Conservation (phyloP, 1,140 invertebrate species). For the Lepidurus couesii region DNA sequence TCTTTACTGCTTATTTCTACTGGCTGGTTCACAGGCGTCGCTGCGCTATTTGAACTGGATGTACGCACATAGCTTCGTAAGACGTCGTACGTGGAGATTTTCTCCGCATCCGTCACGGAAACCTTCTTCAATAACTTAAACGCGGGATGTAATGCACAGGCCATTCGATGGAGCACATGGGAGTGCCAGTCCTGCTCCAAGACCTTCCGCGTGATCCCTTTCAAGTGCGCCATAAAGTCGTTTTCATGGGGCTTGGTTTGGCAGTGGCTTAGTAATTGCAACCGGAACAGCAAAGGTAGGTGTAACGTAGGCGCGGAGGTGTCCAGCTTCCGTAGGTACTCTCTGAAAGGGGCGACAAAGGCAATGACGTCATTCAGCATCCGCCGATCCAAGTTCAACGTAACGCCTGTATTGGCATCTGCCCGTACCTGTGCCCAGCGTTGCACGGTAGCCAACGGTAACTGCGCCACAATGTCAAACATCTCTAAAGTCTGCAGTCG, state of each 20-base stretch:
- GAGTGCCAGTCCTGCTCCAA: neutral
- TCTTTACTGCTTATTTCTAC: slow-evolving; percentile 23
- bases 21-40: slow-evolving; percentile 1
- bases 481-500: neutral
- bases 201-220: neutral
- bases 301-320: neutral
- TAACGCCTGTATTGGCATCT: neutral
- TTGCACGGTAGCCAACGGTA: neutral
- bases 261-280: neutral
- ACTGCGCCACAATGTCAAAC: slow-evolving; percentile 1
- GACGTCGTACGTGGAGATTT: slow-evolving; percentile 24
- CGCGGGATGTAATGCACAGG: slow-evolving; percentile 30
- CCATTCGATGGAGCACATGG: slow-evolving; percentile 25
- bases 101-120: slow-evolving; percentile 29
- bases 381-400: neutral
- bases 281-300: neutral
- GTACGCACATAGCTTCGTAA: slow-evolving; percentile 23
- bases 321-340: slow-evolving; percentile 6
- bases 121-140: slow-evolving; percentile 30
- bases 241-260: slow-evolving; percentile 14
- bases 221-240: slow-evolving; percentile 24
- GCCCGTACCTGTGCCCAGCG: neutral
- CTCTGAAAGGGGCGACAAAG: slow-evolving; percentile 3
- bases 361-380: neutral
- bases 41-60: neutral